Evolutionary conservation across 2,797 vertebrate species (phyloP).

Genomic region (Propithecus deckenii): DNA sequence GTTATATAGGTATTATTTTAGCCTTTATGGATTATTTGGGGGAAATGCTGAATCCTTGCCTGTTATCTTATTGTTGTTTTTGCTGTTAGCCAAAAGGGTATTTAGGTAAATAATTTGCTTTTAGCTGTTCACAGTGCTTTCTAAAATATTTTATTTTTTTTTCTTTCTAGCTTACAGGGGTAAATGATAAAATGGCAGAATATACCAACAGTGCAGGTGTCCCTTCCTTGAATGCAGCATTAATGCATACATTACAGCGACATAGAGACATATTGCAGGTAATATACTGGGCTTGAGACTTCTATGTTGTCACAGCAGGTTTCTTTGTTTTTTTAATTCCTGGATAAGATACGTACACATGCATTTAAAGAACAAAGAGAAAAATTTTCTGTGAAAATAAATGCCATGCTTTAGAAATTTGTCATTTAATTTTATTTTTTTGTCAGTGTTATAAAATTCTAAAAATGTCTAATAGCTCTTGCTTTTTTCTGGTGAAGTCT

Average conservation of each 20-base stretch:
- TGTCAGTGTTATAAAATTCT: neutral
- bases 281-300: neutral
- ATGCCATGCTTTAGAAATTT: neutral
- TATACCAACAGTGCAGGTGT: constrained; percentile 94
- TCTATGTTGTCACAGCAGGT: neutral
- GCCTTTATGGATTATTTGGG: constrained; percentile 1
- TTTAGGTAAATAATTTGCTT: neutral
- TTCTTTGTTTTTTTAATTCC: neutral
- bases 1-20: neutral
- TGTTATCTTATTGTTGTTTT: neutral
- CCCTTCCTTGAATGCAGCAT: constrained; percentile 94
- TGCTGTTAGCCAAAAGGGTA: neutral
- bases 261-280: constrained; percentile 98
- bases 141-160: constrained; percentile 7
- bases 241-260: constrained; percentile 98
- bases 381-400: neutral
- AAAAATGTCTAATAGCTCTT: constrained; percentile 22
- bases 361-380: neutral
- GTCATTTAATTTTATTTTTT: neutral
- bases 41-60: neutral
- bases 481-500: constrained; percentile 17
- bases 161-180: constrained; percentile 90
- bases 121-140: constrained; percentile 9
- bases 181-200: constrained; percentile 99
- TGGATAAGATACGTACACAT: neutral